Evolutionary conservation across 2,797 vertebrate genomes (phyloP).

Genomic region (Crax fasciolata): DNA sequence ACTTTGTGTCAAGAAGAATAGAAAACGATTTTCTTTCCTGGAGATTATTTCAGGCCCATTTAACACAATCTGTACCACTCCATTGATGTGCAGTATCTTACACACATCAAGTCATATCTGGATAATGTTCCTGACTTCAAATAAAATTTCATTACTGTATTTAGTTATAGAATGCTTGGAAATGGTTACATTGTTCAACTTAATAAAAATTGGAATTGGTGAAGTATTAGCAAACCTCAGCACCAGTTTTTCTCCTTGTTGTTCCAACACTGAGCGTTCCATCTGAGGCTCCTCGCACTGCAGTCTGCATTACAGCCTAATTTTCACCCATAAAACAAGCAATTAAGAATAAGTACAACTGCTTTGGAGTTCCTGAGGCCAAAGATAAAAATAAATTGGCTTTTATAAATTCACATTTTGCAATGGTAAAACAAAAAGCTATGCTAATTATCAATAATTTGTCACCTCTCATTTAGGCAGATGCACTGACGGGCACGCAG

Average conservation of each 20-base stretch:
- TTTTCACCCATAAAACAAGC: constrained; percentile 67
- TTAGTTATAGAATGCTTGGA: constrained; percentile 71
- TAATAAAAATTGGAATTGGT: constrained; percentile 53
- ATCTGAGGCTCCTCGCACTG: neutral
- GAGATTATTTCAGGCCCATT: constrained; percentile 93
- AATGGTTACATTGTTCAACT: constrained; percentile 69
- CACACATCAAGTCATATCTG: constrained; percentile 73
- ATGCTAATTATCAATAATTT: constrained; percentile 61
- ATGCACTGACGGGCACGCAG: neutral
- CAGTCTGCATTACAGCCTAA: constrained; percentile 9
- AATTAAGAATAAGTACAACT: constrained; percentile 65
- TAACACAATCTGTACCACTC: constrained; percentile 92
- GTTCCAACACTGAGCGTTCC: neutral
- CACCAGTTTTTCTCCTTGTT: neutral
- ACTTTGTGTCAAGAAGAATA: constrained; percentile 82
- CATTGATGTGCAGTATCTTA: constrained; percentile 79
- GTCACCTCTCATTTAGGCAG: constrained; percentile 37
- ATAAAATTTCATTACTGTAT: constrained; percentile 80
- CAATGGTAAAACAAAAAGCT: neutral
- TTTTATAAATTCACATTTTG: constrained; percentile 45
- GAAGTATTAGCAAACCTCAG: neutral
- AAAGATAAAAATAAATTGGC: constrained; percentile 67
- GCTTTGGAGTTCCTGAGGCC: constrained; percentile 57
- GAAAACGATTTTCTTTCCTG: constrained; percentile 86
- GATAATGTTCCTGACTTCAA: constrained; percentile 73